Evolutionary conservation across 2,797 vertebrate species (phyloP).

Genomic region (Paedocypris micromegethes): DNA sequence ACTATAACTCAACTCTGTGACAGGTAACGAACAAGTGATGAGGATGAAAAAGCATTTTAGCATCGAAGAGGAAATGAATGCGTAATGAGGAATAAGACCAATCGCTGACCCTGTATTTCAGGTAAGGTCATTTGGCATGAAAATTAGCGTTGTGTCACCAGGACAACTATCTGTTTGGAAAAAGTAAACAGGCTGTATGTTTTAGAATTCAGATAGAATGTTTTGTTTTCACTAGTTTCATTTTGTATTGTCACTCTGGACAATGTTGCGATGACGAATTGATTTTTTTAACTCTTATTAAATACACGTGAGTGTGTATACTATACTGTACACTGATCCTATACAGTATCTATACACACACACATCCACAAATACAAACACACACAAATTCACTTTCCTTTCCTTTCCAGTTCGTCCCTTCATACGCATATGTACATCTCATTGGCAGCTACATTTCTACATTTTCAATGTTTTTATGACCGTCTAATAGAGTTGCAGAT

Average conservation of each 20-base stretch:
- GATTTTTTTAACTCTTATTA: no score
- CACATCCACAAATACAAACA: no score
- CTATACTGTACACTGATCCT: no score
- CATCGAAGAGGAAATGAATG: slow-evolving; percentile 7
- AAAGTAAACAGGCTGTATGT: slow-evolving; percentile 18
- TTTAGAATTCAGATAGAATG: background rate
- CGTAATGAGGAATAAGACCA: slow-evolving; percentile 1
- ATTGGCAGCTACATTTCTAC: slow-evolving; percentile 49
- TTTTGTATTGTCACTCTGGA: no score
- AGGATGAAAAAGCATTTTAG: background rate
- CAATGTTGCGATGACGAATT: no score
- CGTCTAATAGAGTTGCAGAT: slow-evolving; percentile 14
- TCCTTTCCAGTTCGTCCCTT: slow-evolving; percentile 33
- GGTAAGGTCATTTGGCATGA: slow-evolving; percentile 17
- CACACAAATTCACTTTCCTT: no score
- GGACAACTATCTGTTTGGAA: slow-evolving; percentile 4
- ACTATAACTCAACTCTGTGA: background rate
- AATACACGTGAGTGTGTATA: no score
- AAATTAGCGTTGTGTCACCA: slow-evolving; percentile 3
- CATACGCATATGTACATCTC: slow-evolving; percentile 49
- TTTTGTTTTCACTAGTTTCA: background rate
- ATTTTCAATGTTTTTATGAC: slow-evolving; percentile 42
- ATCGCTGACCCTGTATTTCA: slow-evolving; percentile 11
- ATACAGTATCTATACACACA: no score
- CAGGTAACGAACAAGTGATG: background rate